A percentile compares a stretch with the other conserved stretches of the same genome.
These are phyloP conservation scores for Corythaixoides concolor DNA, from an alignment of 2,113 vertebrate genomes.

Conservation along the genomic window DNA sequence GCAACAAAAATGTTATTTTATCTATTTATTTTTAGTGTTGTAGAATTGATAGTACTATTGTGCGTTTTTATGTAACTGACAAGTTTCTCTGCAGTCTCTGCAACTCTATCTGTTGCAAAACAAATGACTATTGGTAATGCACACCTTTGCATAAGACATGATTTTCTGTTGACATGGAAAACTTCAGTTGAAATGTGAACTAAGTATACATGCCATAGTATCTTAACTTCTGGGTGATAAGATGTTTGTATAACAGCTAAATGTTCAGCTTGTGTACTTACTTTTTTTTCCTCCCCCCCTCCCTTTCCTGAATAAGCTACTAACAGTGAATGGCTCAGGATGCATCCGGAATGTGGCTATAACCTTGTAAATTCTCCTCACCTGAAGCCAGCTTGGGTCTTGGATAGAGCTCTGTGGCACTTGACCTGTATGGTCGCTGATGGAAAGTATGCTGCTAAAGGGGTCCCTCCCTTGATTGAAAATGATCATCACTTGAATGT, in stretches of 20 bases:
- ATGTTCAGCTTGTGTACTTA: neutral
- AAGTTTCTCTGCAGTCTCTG: neutral
- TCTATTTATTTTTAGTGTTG: neutral
- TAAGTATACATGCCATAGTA: neutral
- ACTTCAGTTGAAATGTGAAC: neutral
- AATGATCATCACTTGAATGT: constrained; percentile 83
- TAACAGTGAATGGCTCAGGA: constrained; percentile 84
- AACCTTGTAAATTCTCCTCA: constrained; percentile 89
- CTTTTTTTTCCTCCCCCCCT: neutral
- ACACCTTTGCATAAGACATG: neutral
- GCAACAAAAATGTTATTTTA: neutral
- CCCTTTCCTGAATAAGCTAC: constrained; percentile 71
- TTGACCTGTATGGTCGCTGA: constrained; percentile 79
- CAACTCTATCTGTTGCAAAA: neutral
- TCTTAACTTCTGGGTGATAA: neutral
- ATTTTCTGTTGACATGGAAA: neutral
- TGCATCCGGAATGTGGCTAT: constrained; percentile 88
- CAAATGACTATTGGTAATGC: neutral
- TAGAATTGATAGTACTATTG: neutral
- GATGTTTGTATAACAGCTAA: neutral
- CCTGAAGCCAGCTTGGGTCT: constrained; percentile 87
- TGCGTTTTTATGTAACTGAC: neutral
- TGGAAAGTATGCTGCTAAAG: constrained; percentile 76
- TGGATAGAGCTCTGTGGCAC: constrained; percentile 89
- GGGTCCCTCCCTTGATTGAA: constrained; percentile 79